phyloP scores from a whole-genome alignment of 2,888 invertebrate genomes.

The Cordilura impudica region DNA sequence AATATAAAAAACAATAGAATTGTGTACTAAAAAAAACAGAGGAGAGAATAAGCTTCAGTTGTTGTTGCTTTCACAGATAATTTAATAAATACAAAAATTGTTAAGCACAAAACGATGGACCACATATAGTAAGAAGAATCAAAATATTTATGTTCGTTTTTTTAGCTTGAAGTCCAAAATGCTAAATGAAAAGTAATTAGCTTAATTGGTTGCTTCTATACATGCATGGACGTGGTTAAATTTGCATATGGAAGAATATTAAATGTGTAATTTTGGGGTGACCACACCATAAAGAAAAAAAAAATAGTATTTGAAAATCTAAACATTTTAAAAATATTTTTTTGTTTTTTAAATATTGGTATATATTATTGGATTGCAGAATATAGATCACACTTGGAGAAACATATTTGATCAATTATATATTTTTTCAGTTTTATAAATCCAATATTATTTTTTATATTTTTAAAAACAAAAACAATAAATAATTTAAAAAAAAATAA shows the following conservation, averaged over 20 bases:
- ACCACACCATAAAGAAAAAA: neutral
- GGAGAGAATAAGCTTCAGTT: constrained; percentile 26
- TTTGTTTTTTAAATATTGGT: too few relatives aligned
- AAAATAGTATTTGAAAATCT: neutral
- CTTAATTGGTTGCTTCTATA: constrained; percentile 25
- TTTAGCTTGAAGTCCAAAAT: constrained; percentile 7
- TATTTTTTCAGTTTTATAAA: too few relatives aligned
- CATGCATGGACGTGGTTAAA: neutral
- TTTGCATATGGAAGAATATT: neutral
- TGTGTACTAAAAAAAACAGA: constrained; percentile 14
- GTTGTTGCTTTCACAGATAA: constrained; percentile 28
- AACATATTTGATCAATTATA: too few relatives aligned
- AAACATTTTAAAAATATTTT: too few relatives aligned
- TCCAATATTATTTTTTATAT: too few relatives aligned
- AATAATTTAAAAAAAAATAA: neutral
- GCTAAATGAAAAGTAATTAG: constrained; percentile 12
- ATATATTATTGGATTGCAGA: too few relatives aligned
- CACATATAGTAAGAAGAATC: constrained; percentile 31
- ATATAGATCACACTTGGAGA: too few relatives aligned
- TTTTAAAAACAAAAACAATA: too few relatives aligned
- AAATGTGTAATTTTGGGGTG: constrained; percentile 4
- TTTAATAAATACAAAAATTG: constrained; percentile 22
- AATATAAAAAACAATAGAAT: constrained; percentile 19
- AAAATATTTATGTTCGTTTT: constrained; percentile 29
- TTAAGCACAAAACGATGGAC: constrained; percentile 33